These are phyloP conservation scores for Dendrolimus houi DNA, from an alignment of 2,888 invertebrate species.

Conservation along the genomic window DNA sequence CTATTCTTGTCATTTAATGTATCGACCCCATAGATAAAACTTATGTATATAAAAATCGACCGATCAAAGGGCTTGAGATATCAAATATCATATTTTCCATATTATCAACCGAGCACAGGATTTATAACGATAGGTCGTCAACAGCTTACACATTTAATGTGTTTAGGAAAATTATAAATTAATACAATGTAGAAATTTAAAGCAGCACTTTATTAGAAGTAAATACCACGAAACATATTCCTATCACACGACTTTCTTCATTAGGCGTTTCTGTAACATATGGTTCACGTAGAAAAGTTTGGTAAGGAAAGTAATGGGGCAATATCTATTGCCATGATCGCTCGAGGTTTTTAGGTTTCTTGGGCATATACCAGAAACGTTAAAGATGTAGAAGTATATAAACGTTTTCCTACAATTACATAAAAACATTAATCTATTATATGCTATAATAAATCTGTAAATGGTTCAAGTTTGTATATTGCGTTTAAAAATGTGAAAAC, in stretches of 20 bases:
- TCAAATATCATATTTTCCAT: too few species aligned
- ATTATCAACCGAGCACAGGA: neutral
- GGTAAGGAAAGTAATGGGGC: slow-evolving; percentile 14
- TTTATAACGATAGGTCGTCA: neutral
- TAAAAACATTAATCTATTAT: too few species aligned
- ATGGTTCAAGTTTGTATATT: too few species aligned
- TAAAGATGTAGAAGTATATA: too few species aligned
- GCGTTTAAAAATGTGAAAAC: too few species aligned
- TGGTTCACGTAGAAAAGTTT: slow-evolving; percentile 5
- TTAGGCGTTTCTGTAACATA: slow-evolving; percentile 6
- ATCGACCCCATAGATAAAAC: too few species aligned
- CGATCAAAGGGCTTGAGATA: neutral
- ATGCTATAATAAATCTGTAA: too few species aligned
- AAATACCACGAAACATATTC: neutral
- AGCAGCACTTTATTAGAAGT: too few species aligned
- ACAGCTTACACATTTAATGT: neutral
- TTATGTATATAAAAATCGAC: neutral
- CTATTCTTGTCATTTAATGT: too few species aligned
- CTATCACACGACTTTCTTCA: neutral
- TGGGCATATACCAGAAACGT: too few species aligned
- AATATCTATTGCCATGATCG: slow-evolving; percentile 27
- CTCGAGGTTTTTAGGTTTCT: slow-evolving; percentile 26
- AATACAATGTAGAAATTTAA: too few species aligned
- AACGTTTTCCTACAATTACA: too few species aligned
- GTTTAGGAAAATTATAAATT: neutral